phyloP scores from a whole-genome alignment of 2,888 invertebrate genomes.

The Rotaria macrura region DNA sequence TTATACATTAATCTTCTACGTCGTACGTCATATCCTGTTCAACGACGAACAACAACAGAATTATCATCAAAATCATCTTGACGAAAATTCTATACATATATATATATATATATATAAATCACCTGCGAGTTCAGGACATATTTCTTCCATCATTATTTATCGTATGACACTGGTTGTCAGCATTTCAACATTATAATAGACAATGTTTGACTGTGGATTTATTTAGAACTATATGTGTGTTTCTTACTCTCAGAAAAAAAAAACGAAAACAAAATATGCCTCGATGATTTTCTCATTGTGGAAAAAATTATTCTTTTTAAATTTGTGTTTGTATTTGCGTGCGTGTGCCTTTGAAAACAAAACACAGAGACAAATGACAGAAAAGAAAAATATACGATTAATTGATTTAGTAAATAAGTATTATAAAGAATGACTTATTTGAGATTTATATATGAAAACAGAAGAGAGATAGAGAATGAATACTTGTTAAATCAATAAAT shows the following conservation, averaged over 20 bases:
- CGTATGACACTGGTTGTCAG: not conserved
- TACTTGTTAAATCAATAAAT: not conserved
- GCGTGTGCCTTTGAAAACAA: not conserved
- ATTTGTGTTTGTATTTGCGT: not conserved
- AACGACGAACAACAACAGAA: constrained; percentile 17
- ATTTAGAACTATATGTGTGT: not conserved
- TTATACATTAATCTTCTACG: constrained; percentile 48
- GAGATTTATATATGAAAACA: not conserved
- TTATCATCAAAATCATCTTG: not conserved
- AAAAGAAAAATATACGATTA: not conserved
- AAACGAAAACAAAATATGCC: not conserved
- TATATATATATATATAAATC: not conserved
- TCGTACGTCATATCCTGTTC: not conserved
- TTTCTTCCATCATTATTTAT: constrained; percentile 1
- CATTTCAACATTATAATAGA: not conserved
- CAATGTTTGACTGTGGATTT: not conserved
- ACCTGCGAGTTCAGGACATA: not conserved
- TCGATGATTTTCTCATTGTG: not conserved
- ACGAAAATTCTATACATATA: not conserved
- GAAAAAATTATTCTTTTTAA: not conserved
- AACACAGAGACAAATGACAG: not conserved
- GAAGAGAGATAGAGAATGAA: not conserved
- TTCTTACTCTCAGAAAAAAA: not conserved
- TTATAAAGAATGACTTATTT: not conserved
- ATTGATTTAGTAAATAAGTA: not conserved